A percentile compares a stretch with the other conserved stretches of the same genome.
These are phyloP conservation scores for Chelonus insularis DNA, from an alignment of 1,140 invertebrate species.

Conservation along the genomic window DNA sequence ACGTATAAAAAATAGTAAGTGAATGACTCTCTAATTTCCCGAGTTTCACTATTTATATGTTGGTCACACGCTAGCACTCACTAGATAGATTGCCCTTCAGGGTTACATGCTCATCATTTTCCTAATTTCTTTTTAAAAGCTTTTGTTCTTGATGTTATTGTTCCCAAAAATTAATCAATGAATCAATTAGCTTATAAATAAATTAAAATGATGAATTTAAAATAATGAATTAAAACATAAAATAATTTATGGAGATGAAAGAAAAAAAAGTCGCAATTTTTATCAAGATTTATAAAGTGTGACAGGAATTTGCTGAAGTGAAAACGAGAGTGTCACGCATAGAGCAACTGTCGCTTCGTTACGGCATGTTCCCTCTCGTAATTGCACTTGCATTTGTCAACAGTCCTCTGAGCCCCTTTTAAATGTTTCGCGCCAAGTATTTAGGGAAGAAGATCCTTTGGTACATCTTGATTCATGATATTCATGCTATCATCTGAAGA, in stretches of 20 bases:
- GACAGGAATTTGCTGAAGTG: constrained; percentile 37
- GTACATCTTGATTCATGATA: too few relatives aligned
- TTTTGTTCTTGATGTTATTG: neutral
- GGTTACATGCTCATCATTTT: constrained; percentile 21
- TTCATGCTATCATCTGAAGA: too few relatives aligned
- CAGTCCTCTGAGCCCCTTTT: neutral
- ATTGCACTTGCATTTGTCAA: constrained; percentile 1
- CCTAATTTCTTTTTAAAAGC: neutral
- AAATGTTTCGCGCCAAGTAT: neutral
- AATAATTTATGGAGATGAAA: too few relatives aligned
- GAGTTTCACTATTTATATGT: constrained; percentile 54
- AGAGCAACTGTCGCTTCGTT: constrained; percentile 20
- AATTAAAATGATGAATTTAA: too few relatives aligned
- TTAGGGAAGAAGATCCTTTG: too few relatives aligned
- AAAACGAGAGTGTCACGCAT: constrained; percentile 50
- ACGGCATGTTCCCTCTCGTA: constrained; percentile 2
- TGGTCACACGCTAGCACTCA: constrained; percentile 47
- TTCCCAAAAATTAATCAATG: neutral
- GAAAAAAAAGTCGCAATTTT: constrained; percentile 3
- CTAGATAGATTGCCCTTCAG: constrained; percentile 37
- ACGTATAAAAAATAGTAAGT: constrained; percentile 20
- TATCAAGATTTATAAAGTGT: constrained; percentile 40
- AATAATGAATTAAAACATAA: too few relatives aligned
- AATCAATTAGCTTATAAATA: too few relatives aligned
- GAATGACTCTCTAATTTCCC: constrained; percentile 46